phyloP scores from a whole-genome alignment of 2,113 vertebrate species.

The Lampris megalopsis region DNA sequence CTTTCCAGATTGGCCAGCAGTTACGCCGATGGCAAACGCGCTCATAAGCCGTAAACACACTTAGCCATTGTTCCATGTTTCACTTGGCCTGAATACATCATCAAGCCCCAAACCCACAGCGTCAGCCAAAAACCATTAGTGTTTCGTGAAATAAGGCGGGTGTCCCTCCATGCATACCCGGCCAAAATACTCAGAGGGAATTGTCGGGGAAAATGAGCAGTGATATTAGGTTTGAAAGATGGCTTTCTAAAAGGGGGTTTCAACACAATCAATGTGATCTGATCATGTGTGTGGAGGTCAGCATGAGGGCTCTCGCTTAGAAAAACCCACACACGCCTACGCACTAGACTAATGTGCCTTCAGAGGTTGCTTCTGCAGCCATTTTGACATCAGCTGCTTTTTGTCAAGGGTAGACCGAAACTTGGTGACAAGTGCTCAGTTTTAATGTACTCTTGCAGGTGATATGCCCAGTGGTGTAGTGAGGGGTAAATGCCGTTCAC shows the following conservation, averaged over 20 bases:
- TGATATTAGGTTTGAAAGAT: constrained; percentile 32
- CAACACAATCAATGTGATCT: constrained; percentile 2
- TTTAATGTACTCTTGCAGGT: too few relatives aligned
- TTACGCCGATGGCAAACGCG: constrained; percentile 15
- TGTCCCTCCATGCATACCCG: constrained; percentile 16
- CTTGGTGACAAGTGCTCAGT: too few relatives aligned
- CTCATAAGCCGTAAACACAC: constrained; percentile 48
- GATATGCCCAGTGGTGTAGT: too few relatives aligned
- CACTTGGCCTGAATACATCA: constrained; percentile 52
- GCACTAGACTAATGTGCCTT: background rate
- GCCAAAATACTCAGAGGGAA: constrained; percentile 45
- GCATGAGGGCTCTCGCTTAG: background rate
- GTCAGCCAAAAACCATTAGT: constrained; percentile 46
- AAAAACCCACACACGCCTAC: too few relatives aligned
- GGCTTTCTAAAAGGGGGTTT: constrained; percentile 20
- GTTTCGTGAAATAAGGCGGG: constrained; percentile 28
- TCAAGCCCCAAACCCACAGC: constrained; percentile 34
- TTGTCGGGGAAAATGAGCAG: constrained; percentile 18
- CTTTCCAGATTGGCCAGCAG: constrained; percentile 52
- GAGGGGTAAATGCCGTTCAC: too few relatives aligned
- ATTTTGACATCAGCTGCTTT: background rate
- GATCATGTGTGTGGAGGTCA: constrained; percentile 18
- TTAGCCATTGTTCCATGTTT: constrained; percentile 63
- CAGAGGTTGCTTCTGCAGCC: background rate
- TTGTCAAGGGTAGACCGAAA: too few relatives aligned